phyloP scores from a whole-genome alignment of 2,888 invertebrate genomes.

The Entomobrya multifasciata region DNA sequence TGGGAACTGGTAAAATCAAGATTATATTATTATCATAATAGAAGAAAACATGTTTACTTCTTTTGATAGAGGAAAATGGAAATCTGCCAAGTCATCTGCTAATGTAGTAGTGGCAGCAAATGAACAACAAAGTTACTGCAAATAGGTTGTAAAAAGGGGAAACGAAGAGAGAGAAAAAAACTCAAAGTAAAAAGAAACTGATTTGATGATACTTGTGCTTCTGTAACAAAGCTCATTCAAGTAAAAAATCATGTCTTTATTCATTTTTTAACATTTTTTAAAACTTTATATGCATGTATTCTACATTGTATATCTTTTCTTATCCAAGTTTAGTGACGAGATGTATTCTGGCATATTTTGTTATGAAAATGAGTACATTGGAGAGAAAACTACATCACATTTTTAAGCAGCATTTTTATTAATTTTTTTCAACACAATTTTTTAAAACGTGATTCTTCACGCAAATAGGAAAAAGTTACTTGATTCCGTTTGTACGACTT shows the following conservation, averaged over 20 bases:
- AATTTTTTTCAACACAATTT: not conserved
- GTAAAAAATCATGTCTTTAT: constrained; percentile 35
- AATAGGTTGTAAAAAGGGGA: constrained; percentile 18
- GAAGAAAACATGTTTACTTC: constrained; percentile 49
- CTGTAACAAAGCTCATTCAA: constrained; percentile 46
- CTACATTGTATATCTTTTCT: not conserved
- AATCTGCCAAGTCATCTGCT: constrained; percentile 69
- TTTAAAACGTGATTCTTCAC: not conserved
- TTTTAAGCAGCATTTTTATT: not conserved
- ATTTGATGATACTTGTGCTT: constrained; percentile 59
- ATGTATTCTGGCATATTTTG: not conserved
- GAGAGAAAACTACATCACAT: not conserved
- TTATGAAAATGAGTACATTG: not conserved
- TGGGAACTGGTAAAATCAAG: not conserved
- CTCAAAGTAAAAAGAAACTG: constrained; percentile 53
- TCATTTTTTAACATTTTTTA: constrained; percentile 24
- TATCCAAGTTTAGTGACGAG: not conserved
- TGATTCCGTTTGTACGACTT: not conserved
- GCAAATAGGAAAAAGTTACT: not conserved
- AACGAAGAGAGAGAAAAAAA: constrained; percentile 14
- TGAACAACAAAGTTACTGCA: constrained; percentile 33
- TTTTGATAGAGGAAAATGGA: constrained; percentile 49
- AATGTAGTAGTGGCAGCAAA: constrained; percentile 42
- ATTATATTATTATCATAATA: constrained; percentile 45
- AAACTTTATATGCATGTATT: not conserved